Evolutionary conservation across 2,888 invertebrate species (phyloP).

Genomic region (Mythimna loreyi): DNA sequence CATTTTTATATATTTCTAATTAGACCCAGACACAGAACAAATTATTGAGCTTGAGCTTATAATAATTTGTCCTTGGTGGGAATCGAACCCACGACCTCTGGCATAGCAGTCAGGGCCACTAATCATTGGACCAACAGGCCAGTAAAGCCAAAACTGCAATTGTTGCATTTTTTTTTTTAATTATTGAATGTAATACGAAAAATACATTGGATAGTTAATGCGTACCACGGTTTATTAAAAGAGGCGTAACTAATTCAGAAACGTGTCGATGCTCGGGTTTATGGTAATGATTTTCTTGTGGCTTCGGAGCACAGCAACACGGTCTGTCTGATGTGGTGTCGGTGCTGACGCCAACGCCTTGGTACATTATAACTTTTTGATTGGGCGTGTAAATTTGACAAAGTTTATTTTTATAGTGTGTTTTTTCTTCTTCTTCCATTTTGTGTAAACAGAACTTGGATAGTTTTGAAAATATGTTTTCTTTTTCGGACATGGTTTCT

Average conservation of each 20-base stretch:
- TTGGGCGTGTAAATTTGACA: conserved; percentile 43
- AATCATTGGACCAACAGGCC: too few relatives aligned
- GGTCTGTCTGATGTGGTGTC: conserved; percentile 78
- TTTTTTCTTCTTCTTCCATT: neutral
- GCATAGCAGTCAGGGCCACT: too few relatives aligned
- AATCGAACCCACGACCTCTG: too few relatives aligned
- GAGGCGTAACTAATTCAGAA: conserved; percentile 72
- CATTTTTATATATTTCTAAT: too few relatives aligned
- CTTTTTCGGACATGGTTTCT: conserved; percentile 1
- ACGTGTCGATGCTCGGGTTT: conserved; percentile 59
- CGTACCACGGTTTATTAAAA: conserved; percentile 68
- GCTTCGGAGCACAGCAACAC: conserved; percentile 58
- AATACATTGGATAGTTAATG: neutral
- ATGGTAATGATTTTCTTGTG: neutral
- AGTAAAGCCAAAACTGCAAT: neutral
- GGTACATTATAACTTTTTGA: neutral
- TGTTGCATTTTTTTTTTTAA: neutral
- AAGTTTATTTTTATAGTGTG: conserved; percentile 29
- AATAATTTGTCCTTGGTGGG: too few relatives aligned
- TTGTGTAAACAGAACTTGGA: neutral
- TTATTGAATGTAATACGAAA: neutral
- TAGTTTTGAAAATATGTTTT: neutral
- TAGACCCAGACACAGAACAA: too few relatives aligned
- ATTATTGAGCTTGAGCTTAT: too few relatives aligned
- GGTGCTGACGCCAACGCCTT: conserved; percentile 63